phyloP scores from a whole-genome alignment of 1,140 invertebrate genomes.

The Chelonus insularis region DNA sequence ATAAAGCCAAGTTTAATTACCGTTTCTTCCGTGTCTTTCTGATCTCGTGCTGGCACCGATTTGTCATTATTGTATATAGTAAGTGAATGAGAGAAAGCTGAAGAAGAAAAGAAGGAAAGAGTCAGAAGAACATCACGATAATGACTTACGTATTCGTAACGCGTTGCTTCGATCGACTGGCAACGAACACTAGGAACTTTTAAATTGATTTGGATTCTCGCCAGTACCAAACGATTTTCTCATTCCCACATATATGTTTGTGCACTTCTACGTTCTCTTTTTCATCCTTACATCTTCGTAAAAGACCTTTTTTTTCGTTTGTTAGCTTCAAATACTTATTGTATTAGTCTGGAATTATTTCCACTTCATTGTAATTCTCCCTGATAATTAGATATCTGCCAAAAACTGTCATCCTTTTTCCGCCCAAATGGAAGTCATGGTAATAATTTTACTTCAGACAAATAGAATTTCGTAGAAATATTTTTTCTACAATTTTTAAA shows the following conservation, averaged over 20 bases:
- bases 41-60: neutral
- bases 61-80: neutral
- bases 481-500: too few relatives aligned
- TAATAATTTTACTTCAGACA: too few relatives aligned
- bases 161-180: conserved; percentile 8
- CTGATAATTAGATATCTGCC: too few relatives aligned
- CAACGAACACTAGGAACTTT: conserved; percentile 2
- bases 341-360: too few relatives aligned
- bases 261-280: neutral
- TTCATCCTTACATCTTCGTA: too few relatives aligned
- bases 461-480: too few relatives aligned
- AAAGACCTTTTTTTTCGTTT: too few relatives aligned
- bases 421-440: too few relatives aligned
- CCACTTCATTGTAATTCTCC: too few relatives aligned
- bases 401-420: too few relatives aligned
- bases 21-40: conserved; percentile 5
- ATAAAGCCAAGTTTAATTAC: conserved; percentile 4
- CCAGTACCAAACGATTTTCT: conserved; percentile 5
- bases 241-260: neutral
- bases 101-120: neutral
- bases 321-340: too few relatives aligned
- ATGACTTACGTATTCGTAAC: conserved; percentile 10
- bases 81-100: neutral
- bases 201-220: conserved; percentile 10
- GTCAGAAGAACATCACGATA: neutral